Evolutionary conservation across 1,140 invertebrate species (phyloP).

Genomic region (Pemphigus obesinymphae): DNA sequence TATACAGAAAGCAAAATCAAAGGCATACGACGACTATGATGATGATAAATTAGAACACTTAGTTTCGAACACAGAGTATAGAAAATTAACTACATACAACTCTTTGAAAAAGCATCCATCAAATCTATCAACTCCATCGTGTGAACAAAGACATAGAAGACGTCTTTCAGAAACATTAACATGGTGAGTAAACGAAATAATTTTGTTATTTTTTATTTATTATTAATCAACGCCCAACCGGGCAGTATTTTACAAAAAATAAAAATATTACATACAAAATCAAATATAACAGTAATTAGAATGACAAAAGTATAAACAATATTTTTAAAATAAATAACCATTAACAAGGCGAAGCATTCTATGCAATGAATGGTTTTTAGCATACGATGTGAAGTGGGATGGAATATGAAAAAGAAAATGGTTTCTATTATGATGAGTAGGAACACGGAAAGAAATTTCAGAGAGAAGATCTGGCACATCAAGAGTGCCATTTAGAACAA

Average conservation of each 20-base stretch:
- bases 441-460: too few relatives aligned
- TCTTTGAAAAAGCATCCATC: constrained; percentile 18
- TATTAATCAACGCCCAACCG: background rate
- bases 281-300: too few relatives aligned
- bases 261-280: too few relatives aligned
- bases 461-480: too few relatives aligned
- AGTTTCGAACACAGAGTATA: constrained; percentile 31
- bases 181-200: background rate
- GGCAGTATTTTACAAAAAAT: background rate
- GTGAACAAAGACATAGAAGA: constrained; percentile 27
- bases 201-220: background rate
- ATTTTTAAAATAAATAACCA: too few relatives aligned
- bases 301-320: too few relatives aligned
- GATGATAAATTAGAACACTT: constrained; percentile 25
- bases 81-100: constrained; percentile 27
- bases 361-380: too few relatives aligned
- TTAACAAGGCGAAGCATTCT: too few relatives aligned
- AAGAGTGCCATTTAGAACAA: too few relatives aligned
- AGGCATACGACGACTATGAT: background rate
- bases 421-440: too few relatives aligned
- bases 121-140: constrained; percentile 11
- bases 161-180: constrained; percentile 32
- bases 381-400: too few relatives aligned
- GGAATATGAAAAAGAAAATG: too few relatives aligned
- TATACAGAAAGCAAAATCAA: constrained; percentile 30